These are phyloP conservation scores for Oplegnathus fasciatus DNA, from an alignment of 2,113 vertebrate species.

Conservation along the genomic window DNA sequence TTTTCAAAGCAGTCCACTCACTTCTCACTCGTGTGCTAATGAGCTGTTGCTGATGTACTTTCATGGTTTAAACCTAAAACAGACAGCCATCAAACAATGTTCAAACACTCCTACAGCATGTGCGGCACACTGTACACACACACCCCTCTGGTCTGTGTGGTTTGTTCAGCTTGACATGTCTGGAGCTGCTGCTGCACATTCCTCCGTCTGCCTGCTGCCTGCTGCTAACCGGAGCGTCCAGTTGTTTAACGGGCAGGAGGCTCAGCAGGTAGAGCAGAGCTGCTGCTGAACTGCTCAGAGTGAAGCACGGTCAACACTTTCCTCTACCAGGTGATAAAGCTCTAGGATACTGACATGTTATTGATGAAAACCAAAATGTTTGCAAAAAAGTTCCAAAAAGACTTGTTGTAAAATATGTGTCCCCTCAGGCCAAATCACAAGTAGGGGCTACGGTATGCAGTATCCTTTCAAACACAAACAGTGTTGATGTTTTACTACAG, in stretches of 20 bases:
- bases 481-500: too few relatives aligned
- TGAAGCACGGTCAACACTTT: background rate
- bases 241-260: slow-evolving; percentile 26
- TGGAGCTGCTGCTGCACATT: slow-evolving; percentile 56
- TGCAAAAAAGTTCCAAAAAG: too few relatives aligned
- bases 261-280: slow-evolving; percentile 8
- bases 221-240: slow-evolving; percentile 11
- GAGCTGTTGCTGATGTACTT: background rate
- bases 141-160: background rate
- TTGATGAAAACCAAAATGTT: background rate
- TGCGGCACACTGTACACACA: background rate
- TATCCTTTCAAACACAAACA: too few relatives aligned
- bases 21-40: background rate
- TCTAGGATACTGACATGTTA: background rate
- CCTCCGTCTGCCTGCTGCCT: slow-evolving; percentile 20
- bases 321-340: too few relatives aligned
- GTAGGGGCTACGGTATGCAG: too few relatives aligned
- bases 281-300: background rate
- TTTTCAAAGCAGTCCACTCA: too few relatives aligned
- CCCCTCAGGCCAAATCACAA: too few relatives aligned
- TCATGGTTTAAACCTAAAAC: background rate
- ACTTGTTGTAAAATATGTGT: too few relatives aligned
- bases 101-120: background rate
- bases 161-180: slow-evolving; percentile 47
- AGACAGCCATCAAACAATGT: background rate